Percentiles rank a stretch among this genome's conserved stretches.
These are phyloP conservation scores for Melanostoma mellinum DNA, from an alignment of 2,888 invertebrate species.

Conservation along the genomic window DNA sequence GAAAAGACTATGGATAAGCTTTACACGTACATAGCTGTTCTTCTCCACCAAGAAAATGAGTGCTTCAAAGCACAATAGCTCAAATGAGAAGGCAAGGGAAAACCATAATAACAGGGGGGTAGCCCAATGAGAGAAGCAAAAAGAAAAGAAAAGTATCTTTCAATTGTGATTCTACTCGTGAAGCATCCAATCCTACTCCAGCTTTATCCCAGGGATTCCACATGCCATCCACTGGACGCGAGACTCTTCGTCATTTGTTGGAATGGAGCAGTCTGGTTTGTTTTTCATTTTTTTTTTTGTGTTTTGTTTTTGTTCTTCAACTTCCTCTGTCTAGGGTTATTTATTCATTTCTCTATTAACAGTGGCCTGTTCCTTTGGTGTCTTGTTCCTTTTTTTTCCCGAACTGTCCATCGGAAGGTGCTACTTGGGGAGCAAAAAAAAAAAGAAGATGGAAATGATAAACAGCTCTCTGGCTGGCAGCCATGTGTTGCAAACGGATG, in stretches of 20 bases:
- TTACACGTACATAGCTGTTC: constrained; percentile 11
- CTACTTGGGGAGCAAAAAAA: constrained; percentile 36
- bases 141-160: constrained; percentile 48
- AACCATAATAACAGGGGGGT: constrained; percentile 48
- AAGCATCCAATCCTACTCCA: constrained; percentile 54
- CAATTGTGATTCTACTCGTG: constrained; percentile 57
- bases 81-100: constrained; percentile 62
- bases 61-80: constrained; percentile 56
- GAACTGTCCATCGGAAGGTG: constrained; percentile 40
- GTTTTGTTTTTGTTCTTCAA: constrained; percentile 47
- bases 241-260: constrained; percentile 6
- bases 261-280: constrained; percentile 56
- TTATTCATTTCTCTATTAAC: constrained; percentile 69
- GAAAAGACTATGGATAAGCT: constrained; percentile 42
- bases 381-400: constrained; percentile 30
- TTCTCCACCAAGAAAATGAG: constrained; percentile 55
- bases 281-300: constrained; percentile 58
- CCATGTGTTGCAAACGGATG: constrained; percentile 71
- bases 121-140: constrained; percentile 4
- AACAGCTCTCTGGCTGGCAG: constrained; percentile 52
- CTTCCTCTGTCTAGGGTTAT: constrained; percentile 56
- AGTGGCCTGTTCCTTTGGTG: constrained; percentile 63
- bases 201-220: constrained; percentile 55
- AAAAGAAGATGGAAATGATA: constrained; percentile 42
- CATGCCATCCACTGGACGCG: constrained; percentile 58